These are phyloP conservation scores for Osedax frankpressi DNA, from an alignment of 2,888 invertebrate genomes.

Conservation along the genomic window DNA sequence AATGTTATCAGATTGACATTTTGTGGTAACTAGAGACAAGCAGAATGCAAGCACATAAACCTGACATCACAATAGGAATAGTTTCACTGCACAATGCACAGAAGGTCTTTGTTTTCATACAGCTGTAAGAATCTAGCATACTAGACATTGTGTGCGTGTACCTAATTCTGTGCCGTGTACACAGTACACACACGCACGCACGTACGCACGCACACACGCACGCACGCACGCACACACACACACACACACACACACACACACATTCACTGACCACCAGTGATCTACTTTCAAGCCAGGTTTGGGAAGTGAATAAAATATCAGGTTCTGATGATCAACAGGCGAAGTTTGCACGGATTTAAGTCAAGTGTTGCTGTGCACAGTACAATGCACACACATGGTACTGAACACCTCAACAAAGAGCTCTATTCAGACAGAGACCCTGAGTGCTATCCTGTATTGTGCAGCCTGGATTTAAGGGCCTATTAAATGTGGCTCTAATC, in stretches of 20 bases:
- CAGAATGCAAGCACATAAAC: background rate
- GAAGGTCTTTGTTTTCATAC: background rate
- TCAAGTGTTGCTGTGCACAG: background rate
- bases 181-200: too few relatives aligned
- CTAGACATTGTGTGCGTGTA: background rate
- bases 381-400: background rate
- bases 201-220: too few relatives aligned
- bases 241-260: background rate
- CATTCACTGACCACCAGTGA: background rate
- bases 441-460: background rate
- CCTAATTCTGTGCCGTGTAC: too few relatives aligned
- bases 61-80: background rate
- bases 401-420: background rate
- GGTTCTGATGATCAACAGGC: background rate
- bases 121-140: background rate
- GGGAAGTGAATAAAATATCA: background rate
- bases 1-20: background rate
- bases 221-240: too few relatives aligned
- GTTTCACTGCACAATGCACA: background rate
- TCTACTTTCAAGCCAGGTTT: background rate
- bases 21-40: background rate
- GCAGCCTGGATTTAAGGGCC: background rate
- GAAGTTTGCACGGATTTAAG: constrained; percentile 5
- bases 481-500: background rate
- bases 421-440: background rate